A percentile compares a stretch with the other conserved stretches of the same genome.
Evolutionary conservation across 2,113 vertebrate species (phyloP).

Genomic region (Phodopus roborovskii): DNA sequence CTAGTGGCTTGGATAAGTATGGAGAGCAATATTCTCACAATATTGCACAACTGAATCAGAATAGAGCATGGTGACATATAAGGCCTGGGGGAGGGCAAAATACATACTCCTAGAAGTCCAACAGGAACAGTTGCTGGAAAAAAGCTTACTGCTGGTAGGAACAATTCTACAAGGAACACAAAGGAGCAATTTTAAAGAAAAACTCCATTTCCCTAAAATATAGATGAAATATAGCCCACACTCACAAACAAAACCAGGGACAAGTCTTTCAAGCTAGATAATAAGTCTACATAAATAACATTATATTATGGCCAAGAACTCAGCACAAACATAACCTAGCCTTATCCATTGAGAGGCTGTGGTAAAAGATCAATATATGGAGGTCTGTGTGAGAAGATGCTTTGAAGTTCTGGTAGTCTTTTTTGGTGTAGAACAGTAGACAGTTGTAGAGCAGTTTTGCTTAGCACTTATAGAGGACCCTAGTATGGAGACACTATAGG

Average conservation of each 20-base stretch:
- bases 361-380: background rate
- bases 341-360: background rate
- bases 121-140: fast-evolving
- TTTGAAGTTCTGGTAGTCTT: background rate
- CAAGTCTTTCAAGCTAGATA: background rate
- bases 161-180: background rate
- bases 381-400: background rate
- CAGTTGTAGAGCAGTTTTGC: background rate
- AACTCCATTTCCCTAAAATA: background rate
- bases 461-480: background rate
- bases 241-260: background rate
- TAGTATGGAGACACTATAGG: background rate
- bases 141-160: background rate
- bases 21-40: background rate
- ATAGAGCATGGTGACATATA: background rate
- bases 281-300: background rate
- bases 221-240: background rate
- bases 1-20: background rate
- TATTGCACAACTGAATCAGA: background rate
- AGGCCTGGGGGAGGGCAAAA: background rate
- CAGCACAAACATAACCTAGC: no score
- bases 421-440: background rate
- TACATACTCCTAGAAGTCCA: fast-evolving
- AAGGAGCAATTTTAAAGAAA: background rate
- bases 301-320: background rate